Evolutionary conservation across 2,113 vertebrate genomes (phyloP), one percentile per base, ranked within the genome.

Genomic region (Prionailurus bengalensis): DNA sequence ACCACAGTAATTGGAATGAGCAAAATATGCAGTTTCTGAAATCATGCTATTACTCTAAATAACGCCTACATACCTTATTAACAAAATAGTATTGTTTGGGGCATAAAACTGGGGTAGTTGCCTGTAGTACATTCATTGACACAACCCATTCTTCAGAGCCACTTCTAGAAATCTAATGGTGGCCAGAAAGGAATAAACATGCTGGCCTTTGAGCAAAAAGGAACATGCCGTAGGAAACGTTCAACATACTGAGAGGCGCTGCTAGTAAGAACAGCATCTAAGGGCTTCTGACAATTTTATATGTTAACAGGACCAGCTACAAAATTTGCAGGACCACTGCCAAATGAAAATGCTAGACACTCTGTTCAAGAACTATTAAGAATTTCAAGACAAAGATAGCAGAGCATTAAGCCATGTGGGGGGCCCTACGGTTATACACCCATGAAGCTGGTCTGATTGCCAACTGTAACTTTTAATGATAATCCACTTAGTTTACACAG

Each of bases 1-100:
- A 80, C n/a, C 31, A 80, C 16, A 89, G 36, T 19, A 86, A 89
- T 4, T 82, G 80, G 45, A 94, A 95, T 39, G 68, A 78, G 36
- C 9, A 97, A 86, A 97, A 93, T 73, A 87, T n/a, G 11, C 31
- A 79, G 61, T 86, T 94, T 94, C 76, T 82, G 61, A 91, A 73
- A 82, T 82, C 13, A 91, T 51, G 45, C 10, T 36, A 66, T 36
- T 84, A 71, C 31, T 63, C 61, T 89, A 96, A 94, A 81, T 76
- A 91, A 86, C 21, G 4, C 5, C 14, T n/a, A 86, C 39, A 51
- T n/a, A 70, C 3, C 79, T 86, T 79, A 86, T 68, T 73, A 81
- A 68, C 11, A 68, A 93, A 91, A 65, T n/a, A 95, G 15, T 70
- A 96, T 66, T 91, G 55, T 55, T 73, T 84, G 11, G 31, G 39